A percentile compares a stretch with the other conserved stretches of the same genome.
Conservation (phyloP, 2,888 invertebrate genomes). For the Pyrrhosoma nymphula region DNA sequence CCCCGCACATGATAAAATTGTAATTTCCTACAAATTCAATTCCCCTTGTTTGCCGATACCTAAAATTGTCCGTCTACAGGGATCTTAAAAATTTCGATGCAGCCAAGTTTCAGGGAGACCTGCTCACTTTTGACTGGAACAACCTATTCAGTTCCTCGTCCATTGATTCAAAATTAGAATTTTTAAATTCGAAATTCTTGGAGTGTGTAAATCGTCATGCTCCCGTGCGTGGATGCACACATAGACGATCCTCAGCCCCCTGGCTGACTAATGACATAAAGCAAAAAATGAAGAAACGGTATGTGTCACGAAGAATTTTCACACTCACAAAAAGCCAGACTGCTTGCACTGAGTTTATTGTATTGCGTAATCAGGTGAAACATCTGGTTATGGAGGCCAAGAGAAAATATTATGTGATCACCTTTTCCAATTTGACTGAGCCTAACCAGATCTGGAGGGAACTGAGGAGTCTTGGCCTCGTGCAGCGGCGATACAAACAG, state of each 20-base stretch:
- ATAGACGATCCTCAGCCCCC: neutral
- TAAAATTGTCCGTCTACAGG: neutral
- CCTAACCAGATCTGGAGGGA: neutral
- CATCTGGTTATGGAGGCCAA: too few relatives aligned
- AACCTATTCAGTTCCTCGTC: neutral
- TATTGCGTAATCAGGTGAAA: too few relatives aligned
- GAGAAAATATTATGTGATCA: too few relatives aligned
- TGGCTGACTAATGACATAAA: too few relatives aligned
- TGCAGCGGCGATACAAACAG: neutral
- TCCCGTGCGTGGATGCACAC: neutral
- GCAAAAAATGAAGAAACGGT: neutral
- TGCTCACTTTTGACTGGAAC: neutral
- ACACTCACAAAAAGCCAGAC: neutral
- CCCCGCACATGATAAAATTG: neutral
- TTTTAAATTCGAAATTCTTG: neutral
- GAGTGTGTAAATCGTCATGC: neutral
- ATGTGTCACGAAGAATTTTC: neutral
- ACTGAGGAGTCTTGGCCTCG: neutral
- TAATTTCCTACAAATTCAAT: neutral
- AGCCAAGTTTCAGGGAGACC: neutral
- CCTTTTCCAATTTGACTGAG: neutral
- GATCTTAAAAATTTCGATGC: too few relatives aligned
- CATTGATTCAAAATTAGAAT: too few relatives aligned
- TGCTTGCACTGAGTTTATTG: neutral
- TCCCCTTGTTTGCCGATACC: neutral